phyloP scores from a whole-genome alignment of 2,797 vertebrate species.

The Triplophysa bombifrons region DNA sequence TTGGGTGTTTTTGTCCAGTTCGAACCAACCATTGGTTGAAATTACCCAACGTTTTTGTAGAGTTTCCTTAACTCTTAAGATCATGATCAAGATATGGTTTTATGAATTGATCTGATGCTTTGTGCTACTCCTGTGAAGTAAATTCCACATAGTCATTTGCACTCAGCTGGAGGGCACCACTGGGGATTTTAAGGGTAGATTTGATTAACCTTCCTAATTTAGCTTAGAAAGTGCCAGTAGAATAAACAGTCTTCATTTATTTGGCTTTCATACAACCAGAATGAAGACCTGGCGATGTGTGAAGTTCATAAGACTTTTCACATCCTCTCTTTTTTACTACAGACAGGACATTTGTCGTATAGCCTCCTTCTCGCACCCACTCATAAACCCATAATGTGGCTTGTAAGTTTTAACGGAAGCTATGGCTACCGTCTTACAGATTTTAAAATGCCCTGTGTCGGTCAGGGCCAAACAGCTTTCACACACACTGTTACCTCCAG shows the following conservation, averaged over 20 bases:
- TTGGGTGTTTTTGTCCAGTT: too few species aligned
- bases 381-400: neutral
- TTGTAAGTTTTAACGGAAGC: neutral
- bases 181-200: slow-evolving; percentile 43
- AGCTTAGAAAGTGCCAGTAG: slow-evolving; percentile 28
- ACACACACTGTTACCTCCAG: slow-evolving; percentile 4
- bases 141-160: slow-evolving; percentile 20
- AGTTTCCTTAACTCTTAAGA: too few species aligned
- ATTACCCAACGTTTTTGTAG: too few species aligned
- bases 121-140: slow-evolving; percentile 13
- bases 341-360: neutral
- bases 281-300: neutral
- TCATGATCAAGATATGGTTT: slow-evolving; percentile 17
- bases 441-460: slow-evolving; percentile 9
- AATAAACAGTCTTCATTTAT: slow-evolving; percentile 33
- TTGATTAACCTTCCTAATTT: slow-evolving; percentile 58
- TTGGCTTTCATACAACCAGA: slow-evolving; percentile 24
- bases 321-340: neutral
- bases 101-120: slow-evolving; percentile 49
- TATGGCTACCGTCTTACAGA: neutral
- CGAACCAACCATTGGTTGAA: too few species aligned
- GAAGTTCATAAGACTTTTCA: neutral
- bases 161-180: slow-evolving; percentile 19
- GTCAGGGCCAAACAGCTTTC: slow-evolving; percentile 16
- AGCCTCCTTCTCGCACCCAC: neutral